Evolutionary conservation across 2,113 vertebrate species (phyloP), one percentile per base, ranked within the genome.

Genomic region (Oriolus oriolus): DNA sequence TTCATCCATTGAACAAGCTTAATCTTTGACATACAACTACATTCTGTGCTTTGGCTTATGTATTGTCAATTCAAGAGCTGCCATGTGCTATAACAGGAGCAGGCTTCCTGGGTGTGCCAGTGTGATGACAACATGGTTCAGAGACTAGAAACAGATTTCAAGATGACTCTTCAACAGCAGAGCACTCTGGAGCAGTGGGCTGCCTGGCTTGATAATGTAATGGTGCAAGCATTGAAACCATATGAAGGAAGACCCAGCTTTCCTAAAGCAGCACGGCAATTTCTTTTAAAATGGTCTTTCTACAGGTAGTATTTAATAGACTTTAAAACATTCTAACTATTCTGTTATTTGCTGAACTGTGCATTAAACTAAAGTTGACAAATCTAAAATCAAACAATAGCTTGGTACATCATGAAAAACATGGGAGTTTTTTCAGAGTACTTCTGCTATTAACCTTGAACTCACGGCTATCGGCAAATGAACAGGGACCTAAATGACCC

Each of bases 91-190:
- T 97, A 70, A 97, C 95, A 98, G 98, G 98, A 98, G 91, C 98
- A 98, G 98, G 98, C 98, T 98, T 98, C 98, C 97, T 98, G 98
- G 98, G 98, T 98, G 63, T 98, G 98, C 94, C 98, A 98, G 97
- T 98, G 98, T 98, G 98, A 98, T 84, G 98, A 98, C 97, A 98
- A 97, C 86, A 98, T 98, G 98, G 98, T 98, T 96, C 98, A 98
- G 92, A 98, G 98, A 97, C 96, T 98, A 49, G 98, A 98, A 96
- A 98, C 98, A 78, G 98, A 98, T 95, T 98, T 98, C 97, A 98
- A 98, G 97, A 98, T 98, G 98, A 98, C 98, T 76, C 98, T 98
- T 89, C 98, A 98, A 27, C 98, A 98, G 97, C 98, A 98, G 96
- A 98, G 98, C 97, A 98, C 98, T 91, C 97, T 98, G 97, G 98